phyloP scores from a whole-genome alignment of 2,888 invertebrate genomes.

The Caenorhabditis afra region DNA sequence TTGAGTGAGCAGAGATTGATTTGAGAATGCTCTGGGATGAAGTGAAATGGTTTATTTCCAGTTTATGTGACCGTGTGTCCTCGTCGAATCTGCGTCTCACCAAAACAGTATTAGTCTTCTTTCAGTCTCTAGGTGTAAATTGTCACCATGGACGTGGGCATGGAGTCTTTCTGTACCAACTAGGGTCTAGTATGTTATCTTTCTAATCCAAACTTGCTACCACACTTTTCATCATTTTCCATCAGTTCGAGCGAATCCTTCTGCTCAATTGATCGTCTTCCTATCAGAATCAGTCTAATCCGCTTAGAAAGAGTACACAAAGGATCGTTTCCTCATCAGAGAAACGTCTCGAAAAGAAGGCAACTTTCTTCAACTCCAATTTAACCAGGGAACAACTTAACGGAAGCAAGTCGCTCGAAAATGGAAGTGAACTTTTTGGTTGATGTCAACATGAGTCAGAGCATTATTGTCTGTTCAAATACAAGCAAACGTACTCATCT shows the following conservation, averaged over 20 bases:
- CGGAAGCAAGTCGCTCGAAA: not conserved
- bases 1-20: not conserved
- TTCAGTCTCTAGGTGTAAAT: not conserved
- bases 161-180: not conserved
- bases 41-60: no score
- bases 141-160: no score
- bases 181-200: not conserved
- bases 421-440: constrained; percentile 41
- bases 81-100: no score
- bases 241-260: constrained; percentile 26
- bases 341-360: no score
- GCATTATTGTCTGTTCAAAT: constrained; percentile 5
- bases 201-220: not conserved
- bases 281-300: constrained; percentile 22
- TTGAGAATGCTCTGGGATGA: not conserved
- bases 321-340: not conserved
- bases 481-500: constrained; percentile 1
- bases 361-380: constrained; percentile 6
- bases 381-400: not conserved
- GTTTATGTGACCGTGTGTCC: no score
- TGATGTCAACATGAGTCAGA: constrained; percentile 25
- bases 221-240: constrained; percentile 44
- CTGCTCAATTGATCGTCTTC: constrained; percentile 19
- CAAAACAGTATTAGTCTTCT: no score
- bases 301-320: constrained; percentile 26